Base-by-base conservation (phyloP, 2,888 invertebrate species). In the Mamestra brassicae region DNA sequence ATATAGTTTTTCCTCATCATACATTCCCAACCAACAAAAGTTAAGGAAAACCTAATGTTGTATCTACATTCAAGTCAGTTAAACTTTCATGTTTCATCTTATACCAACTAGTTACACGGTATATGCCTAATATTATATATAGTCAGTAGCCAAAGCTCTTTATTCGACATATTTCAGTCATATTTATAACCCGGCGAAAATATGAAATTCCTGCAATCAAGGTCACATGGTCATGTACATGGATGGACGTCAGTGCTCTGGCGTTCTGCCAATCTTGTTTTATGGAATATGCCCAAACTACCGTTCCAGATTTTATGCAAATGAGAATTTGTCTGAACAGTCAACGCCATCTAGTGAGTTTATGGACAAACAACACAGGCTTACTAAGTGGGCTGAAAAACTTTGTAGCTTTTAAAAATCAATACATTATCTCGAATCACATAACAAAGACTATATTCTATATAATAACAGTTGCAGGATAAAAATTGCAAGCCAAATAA, bases 191-290 rank as follows among this genome's bases (percentile, higher is more conserved):
- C 6, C 7, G 38, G 55, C 47, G 17, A 61, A 78, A 52, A 47
- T 61, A 34, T 65, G 15, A 50, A 47, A 79, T 62, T 58, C 13
- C 36, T 11, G 36, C 52, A 54, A 62, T 71, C 71, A 68, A 71
- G 61, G 61, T 26, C 67, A 57, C 61, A 54, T 34, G n/a, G n/a
- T n/a, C 36, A 42, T 6, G 17, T 42, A 57, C 11, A 57, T 34
- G n/a, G 42, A 57, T 34, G 38, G 42, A 75, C 86, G 80, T 84
- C 84, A 86, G 26, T 3, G 10, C 13, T 13, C 52, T 83, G 86
- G 86, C 67, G 2, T 4, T 50, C 3, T 10, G 72, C 83, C 83
- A 83, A 7, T 42, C 26, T 38, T 38, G 10, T 52, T 62, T 71
- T 69, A 78, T 65, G 85, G 69, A 81, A 81, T 57, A n/a, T 54